A percentile compares a stretch with the other conserved stretches of the same genome.
phyloP scores from a whole-genome alignment of 2,113 vertebrate genomes.

The Acrocephalus kingi region DNA sequence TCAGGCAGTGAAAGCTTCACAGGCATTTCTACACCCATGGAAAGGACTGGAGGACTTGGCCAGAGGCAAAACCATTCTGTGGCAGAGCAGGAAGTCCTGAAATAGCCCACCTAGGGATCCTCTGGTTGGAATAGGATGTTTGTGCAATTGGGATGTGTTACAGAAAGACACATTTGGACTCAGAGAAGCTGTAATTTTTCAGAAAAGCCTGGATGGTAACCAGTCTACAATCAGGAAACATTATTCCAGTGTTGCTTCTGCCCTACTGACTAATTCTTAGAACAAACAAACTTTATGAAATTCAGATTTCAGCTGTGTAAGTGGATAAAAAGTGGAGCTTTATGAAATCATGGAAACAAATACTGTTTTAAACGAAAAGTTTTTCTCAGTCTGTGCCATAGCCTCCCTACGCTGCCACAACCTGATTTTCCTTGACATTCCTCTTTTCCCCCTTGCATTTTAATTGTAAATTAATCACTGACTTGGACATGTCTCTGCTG shows the following conservation, averaged over 20 bases:
- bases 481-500: neutral
- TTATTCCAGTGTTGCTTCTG: neutral
- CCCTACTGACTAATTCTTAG: constrained; percentile 18
- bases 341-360: constrained; percentile 30
- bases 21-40: neutral
- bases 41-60: neutral
- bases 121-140: neutral
- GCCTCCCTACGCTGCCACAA: neutral
- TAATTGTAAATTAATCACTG: constrained; percentile 36
- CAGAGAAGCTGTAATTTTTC: neutral
- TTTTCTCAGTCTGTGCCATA: neutral
- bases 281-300: constrained; percentile 16
- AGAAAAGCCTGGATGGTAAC: neutral
- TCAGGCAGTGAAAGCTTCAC: neutral
- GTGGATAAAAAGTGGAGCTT: constrained; percentile 20
- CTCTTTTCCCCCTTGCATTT: neutral
- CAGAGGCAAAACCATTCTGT: neutral
- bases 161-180: neutral
- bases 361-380: neutral
- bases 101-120: neutral
- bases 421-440: neutral
- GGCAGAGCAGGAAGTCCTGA: neutral
- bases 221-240: neutral
- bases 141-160: neutral
- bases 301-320: constrained; percentile 8